These are phyloP conservation scores for Prosapia bicincta DNA, from an alignment of 2,888 invertebrate species.

Conservation along the genomic window DNA sequence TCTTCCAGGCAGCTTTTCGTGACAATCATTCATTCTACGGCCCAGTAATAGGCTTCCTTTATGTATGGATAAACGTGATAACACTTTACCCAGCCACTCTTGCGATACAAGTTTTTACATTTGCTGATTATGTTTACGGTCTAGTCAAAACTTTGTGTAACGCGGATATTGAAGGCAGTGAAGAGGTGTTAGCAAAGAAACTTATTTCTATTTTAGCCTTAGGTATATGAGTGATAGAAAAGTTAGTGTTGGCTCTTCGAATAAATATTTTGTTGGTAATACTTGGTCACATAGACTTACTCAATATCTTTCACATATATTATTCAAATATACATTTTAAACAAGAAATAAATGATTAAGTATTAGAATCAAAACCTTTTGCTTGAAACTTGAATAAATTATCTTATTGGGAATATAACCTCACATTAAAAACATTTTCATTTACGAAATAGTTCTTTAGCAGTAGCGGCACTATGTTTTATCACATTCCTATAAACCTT, in stretches of 20 bases:
- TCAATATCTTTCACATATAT: no score
- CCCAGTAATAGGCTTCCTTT: constrained; percentile 68
- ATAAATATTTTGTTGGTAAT: no score
- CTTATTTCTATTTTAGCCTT: constrained; percentile 8
- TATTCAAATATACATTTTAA: no score
- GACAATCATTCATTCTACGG: constrained; percentile 63
- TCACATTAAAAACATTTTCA: no score
- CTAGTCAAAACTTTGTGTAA: not conserved
- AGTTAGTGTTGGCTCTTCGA: not conserved
- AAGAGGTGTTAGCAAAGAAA: constrained; percentile 12
- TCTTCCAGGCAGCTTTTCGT: constrained; percentile 69
- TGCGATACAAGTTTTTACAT: constrained; percentile 72
- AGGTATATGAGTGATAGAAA: not conserved
- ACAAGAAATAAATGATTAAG: no score
- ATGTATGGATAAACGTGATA: constrained; percentile 72
- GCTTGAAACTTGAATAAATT: no score
- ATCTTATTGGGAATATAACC: no score
- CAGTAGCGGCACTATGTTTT: no score
- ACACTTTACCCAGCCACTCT: constrained; percentile 73
- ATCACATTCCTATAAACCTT: no score
- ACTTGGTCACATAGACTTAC: no score
- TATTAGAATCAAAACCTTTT: no score
- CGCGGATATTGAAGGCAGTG: not conserved
- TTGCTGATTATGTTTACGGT: constrained; percentile 65
- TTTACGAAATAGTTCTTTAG: no score